Conservation (phyloP, 2,888 invertebrate genomes). For the Neoaliturus tenellus region DNA sequence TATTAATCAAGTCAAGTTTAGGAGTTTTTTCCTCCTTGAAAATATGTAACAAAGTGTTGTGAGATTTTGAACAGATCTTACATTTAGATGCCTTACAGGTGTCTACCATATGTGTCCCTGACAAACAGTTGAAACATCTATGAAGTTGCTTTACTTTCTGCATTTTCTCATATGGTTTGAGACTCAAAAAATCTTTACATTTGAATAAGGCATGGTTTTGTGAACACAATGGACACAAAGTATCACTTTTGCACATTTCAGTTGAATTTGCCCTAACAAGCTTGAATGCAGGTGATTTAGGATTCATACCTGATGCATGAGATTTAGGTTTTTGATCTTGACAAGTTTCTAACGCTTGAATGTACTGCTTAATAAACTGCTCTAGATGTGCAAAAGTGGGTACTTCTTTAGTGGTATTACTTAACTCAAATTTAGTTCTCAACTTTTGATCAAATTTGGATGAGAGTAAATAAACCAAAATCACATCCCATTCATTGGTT, state of each 20-base stretch:
- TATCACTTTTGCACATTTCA: not conserved
- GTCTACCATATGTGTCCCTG: not conserved
- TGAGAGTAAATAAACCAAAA: not conserved
- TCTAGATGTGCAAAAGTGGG: constrained; percentile 1
- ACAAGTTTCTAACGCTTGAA: constrained; percentile 33
- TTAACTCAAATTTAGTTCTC: not conserved
- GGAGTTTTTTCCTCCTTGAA: not conserved
- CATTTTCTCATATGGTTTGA: not conserved
- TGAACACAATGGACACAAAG: not conserved
- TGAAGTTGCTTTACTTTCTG: not conserved
- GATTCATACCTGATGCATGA: too few species aligned
- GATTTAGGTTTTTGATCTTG: not conserved
- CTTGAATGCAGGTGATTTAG: not conserved
- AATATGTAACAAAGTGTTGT: not conserved
- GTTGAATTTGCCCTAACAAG: constrained; percentile 12
- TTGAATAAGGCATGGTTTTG: constrained; percentile 11
- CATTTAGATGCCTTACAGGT: not conserved
- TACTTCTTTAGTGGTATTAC: constrained; percentile 10
- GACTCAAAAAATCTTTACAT: not conserved
- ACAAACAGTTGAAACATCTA: not conserved
- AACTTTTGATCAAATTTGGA: not conserved
- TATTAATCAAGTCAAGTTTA: not conserved
- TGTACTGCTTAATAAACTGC: not conserved
- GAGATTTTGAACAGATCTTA: not conserved
- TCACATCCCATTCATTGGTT: not conserved